phyloP scores from a whole-genome alignment of 2,888 invertebrate genomes.

The Mechanitis mazaeus region DNA sequence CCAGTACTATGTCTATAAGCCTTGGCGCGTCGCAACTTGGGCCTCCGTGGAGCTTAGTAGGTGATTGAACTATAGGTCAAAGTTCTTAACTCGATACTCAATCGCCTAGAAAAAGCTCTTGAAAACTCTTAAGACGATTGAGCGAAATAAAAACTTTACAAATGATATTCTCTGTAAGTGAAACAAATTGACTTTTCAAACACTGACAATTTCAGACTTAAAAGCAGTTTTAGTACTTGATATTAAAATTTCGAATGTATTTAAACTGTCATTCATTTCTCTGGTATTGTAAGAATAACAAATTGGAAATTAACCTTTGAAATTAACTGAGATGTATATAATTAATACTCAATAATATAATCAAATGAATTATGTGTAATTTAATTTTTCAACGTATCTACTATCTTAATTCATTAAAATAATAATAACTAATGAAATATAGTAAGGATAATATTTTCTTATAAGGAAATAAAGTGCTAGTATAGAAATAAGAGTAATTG shows the following conservation, averaged over 20 bases:
- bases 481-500: too few species aligned
- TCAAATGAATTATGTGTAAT: too few species aligned
- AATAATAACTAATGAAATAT: too few species aligned
- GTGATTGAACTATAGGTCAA: constrained; percentile 27
- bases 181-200: constrained; percentile 13
- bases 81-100: constrained; percentile 27
- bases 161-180: constrained; percentile 13
- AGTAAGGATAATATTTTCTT: too few species aligned
- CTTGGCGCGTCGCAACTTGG: constrained; percentile 7
- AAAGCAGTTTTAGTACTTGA: background rate
- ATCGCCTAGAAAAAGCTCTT: constrained; percentile 23
- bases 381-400: too few species aligned
- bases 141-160: constrained; percentile 13
- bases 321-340: too few species aligned
- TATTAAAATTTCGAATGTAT: background rate
- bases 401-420: too few species aligned
- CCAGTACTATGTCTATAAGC: background rate
- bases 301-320: too few species aligned
- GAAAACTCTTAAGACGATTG: constrained; percentile 17
- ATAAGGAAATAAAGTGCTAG: too few species aligned
- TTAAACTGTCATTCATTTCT: background rate
- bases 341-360: too few species aligned
- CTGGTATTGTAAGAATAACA: too few species aligned
- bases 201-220: background rate
- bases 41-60: constrained; percentile 20